These are phyloP conservation scores for Rhinichthys osculus DNA, from an alignment of 2,797 vertebrate species.

Conservation along the genomic window DNA sequence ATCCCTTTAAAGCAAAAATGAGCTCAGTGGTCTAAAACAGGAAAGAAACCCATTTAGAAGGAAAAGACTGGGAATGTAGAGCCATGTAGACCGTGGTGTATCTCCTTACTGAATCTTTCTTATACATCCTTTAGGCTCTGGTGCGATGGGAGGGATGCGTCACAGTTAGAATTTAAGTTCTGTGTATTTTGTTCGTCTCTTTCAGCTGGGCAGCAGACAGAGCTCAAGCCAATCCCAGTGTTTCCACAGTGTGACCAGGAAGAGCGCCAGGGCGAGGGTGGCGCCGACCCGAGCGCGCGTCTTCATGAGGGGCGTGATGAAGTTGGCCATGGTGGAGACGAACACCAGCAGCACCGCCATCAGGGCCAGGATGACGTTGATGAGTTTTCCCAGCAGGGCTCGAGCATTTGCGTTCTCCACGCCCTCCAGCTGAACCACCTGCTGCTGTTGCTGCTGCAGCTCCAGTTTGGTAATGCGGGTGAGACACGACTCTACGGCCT, in stretches of 20 bases:
- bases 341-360: constrained; percentile 99
- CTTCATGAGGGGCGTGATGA: constrained; percentile 99
- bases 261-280: constrained; percentile 87
- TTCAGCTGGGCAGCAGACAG: constrained; percentile 89
- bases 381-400: constrained; percentile 97
- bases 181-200: background rate
- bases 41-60: background rate
- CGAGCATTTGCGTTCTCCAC: constrained; percentile 97
- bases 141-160: background rate
- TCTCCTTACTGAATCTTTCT: background rate
- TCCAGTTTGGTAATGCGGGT: constrained; percentile 96
- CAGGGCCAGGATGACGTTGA: constrained; percentile 96
- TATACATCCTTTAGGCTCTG: background rate
- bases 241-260: constrained; percentile 94
- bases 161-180: constrained; percentile 2
- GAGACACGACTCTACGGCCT: constrained; percentile 96
- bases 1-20: background rate
- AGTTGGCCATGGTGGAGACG: constrained; percentile 96
- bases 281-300: constrained; percentile 88
- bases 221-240: constrained; percentile 95
- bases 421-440: constrained; percentile 96
- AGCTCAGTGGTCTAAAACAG: constrained; percentile 6
- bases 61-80: background rate
- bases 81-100: background rate
- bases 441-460: constrained; percentile 98